Conservation (phyloP, 2,888 invertebrate species). For the Ophion ventricosus region DNA sequence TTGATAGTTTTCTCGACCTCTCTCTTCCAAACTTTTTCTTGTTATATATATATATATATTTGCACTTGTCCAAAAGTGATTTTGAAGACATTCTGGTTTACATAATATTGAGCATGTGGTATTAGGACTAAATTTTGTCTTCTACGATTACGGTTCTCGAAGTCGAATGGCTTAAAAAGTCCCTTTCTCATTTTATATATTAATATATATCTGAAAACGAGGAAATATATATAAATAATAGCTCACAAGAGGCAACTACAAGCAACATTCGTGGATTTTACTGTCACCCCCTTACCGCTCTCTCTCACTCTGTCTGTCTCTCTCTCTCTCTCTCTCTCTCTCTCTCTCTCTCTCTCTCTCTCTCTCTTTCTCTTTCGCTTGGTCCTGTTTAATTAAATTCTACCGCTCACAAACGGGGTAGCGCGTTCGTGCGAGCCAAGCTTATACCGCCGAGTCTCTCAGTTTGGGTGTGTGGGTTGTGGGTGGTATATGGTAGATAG, state of each 20-base stretch:
- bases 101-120: too few species aligned
- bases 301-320: too few species aligned
- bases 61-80: too few species aligned
- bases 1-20: too few species aligned
- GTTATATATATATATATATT: too few species aligned
- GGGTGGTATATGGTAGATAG: constrained; percentile 36
- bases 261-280: constrained; percentile 61
- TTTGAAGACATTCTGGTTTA: too few species aligned
- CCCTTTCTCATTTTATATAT: neutral
- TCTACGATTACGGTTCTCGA: too few species aligned
- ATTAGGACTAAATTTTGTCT: too few species aligned
- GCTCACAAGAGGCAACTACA: constrained; percentile 25
- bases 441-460: constrained; percentile 46
- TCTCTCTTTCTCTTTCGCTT: constrained; percentile 49
- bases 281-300: constrained; percentile 12
- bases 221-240: constrained; percentile 22
- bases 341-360: constrained; percentile 29
- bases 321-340: too few species aligned
- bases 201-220: neutral
- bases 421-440: constrained; percentile 51
- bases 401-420: constrained; percentile 75
- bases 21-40: too few species aligned
- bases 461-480: constrained; percentile 49
- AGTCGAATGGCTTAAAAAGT: neutral
- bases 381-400: constrained; percentile 82